These are phyloP conservation scores for Homalodisca vitripennis DNA, from an alignment of 1,140 invertebrate species.

Conservation along the genomic window DNA sequence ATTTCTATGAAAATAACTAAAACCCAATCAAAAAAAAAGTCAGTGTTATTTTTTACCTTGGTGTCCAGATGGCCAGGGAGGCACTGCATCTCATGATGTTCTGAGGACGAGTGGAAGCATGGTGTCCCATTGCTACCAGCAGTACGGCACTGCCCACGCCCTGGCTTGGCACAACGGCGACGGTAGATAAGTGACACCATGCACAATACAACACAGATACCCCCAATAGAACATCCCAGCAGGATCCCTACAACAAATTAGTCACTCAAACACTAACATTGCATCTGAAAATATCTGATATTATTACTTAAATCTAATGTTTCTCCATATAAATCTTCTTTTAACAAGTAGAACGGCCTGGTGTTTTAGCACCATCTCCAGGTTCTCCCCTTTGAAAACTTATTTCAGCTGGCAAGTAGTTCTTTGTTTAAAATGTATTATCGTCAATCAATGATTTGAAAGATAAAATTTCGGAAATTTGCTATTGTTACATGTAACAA, in stretches of 20 bases:
- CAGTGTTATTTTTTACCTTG: constrained; percentile 51
- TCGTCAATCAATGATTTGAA: too few relatives aligned
- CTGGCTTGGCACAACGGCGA: constrained; percentile 46
- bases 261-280: too few relatives aligned
- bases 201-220: constrained; percentile 46
- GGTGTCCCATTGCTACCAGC: constrained; percentile 36
- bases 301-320: too few relatives aligned
- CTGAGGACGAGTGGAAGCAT: constrained; percentile 19
- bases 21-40: background rate
- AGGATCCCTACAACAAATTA: constrained; percentile 47
- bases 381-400: too few relatives aligned
- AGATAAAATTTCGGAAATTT: too few relatives aligned
- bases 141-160: constrained; percentile 33
- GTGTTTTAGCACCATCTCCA: too few relatives aligned
- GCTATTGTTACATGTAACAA: too few relatives aligned
- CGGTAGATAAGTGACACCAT: constrained; percentile 45
- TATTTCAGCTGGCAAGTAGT: too few relatives aligned
- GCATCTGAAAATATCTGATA: too few relatives aligned
- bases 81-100: constrained; percentile 48
- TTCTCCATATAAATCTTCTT: too few relatives aligned
- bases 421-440: too few relatives aligned
- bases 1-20: background rate
- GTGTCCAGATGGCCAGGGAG: constrained; percentile 50
- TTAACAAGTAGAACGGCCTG: too few relatives aligned
- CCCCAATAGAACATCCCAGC: constrained; percentile 46